Evolutionary conservation across 30 jellyfish, hydroid and myxozoan genomes (phyloP).

Genomic region (Hydractinia symbiolongicarpus): DNA sequence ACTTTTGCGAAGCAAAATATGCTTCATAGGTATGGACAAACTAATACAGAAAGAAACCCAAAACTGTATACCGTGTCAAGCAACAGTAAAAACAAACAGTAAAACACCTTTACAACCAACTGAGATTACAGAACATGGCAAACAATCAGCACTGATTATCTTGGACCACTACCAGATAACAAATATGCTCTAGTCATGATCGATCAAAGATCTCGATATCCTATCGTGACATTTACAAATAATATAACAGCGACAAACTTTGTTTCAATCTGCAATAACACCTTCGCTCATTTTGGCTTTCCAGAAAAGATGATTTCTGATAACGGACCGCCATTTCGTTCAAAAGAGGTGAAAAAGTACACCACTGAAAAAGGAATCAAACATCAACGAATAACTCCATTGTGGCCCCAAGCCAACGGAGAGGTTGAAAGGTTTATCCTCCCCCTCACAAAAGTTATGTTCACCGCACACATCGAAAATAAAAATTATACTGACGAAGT

Average conservation of each 20-base stretch:
- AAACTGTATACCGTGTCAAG: conserved; percentile 53
- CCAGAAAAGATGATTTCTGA: conserved; percentile 6
- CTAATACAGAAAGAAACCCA: conserved; percentile 14
- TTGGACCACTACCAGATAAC: conserved; percentile 11
- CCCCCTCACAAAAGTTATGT: background rate
- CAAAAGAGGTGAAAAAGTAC: background rate
- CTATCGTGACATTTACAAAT: background rate
- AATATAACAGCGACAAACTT: background rate
- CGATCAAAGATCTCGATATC: conserved; percentile 13
- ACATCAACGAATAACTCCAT: conserved; percentile 4
- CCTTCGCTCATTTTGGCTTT: conserved; percentile 3
- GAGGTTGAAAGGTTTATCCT: conserved; percentile 11
- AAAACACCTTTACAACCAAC: conserved; percentile 6
- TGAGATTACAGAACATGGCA: background rate
- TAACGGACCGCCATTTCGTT: conserved; percentile 21
- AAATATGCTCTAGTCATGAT: background rate
- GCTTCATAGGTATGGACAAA: conserved; percentile 39
- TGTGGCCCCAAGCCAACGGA: conserved; percentile 33
- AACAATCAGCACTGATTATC: conserved; percentile 12
- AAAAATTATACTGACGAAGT: background rate
- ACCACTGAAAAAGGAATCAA: background rate
- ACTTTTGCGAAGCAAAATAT: conserved; percentile 39
- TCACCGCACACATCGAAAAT: conserved; percentile 14
- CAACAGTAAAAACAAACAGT: background rate
- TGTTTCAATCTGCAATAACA: background rate